phyloP scores from a whole-genome alignment of 2,888 invertebrate genomes.

The Perizoma flavofasciatum region DNA sequence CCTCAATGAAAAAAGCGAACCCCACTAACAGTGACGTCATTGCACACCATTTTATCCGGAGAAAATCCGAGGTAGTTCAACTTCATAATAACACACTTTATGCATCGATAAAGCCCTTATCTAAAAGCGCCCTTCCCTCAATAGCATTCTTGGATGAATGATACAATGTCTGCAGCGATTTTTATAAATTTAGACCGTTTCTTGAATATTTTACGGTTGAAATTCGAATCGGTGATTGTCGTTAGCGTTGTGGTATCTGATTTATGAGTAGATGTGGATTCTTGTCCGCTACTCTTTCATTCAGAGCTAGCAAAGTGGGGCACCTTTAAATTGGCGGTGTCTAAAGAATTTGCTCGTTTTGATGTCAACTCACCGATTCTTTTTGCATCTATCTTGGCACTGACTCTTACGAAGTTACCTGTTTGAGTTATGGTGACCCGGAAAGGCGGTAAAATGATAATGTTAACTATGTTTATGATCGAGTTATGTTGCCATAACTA shows the following conservation, averaged over 20 bases:
- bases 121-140: slow-evolving; percentile 72
- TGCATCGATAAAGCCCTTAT: slow-evolving; percentile 78
- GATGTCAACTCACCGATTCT: slow-evolving; percentile 45
- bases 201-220: slow-evolving; percentile 48
- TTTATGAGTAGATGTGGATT: slow-evolving; percentile 70
- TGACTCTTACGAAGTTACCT: neutral
- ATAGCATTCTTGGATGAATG: slow-evolving; percentile 68
- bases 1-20: slow-evolving; percentile 54
- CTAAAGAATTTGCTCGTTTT: slow-evolving; percentile 56
- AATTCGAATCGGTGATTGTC: slow-evolving; percentile 43
- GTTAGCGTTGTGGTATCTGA: slow-evolving; percentile 56
- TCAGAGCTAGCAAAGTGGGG: slow-evolving; percentile 70
- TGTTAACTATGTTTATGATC: slow-evolving; percentile 6
- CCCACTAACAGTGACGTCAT: slow-evolving; percentile 12
- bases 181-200: slow-evolving; percentile 53
- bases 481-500: slow-evolving; percentile 30
- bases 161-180: slow-evolving; percentile 52
- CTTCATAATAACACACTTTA: slow-evolving; percentile 78
- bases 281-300: slow-evolving; percentile 63
- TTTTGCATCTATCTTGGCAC: slow-evolving; percentile 12
- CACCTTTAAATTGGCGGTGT: slow-evolving; percentile 61
- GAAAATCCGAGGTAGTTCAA: slow-evolving; percentile 55
- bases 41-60: slow-evolving; percentile 45
- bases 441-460: neutral
- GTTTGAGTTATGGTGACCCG: too few relatives aligned